Base-by-base conservation (phyloP, 1,140 invertebrate genomes). In the Pteromalus puparum region DNA sequence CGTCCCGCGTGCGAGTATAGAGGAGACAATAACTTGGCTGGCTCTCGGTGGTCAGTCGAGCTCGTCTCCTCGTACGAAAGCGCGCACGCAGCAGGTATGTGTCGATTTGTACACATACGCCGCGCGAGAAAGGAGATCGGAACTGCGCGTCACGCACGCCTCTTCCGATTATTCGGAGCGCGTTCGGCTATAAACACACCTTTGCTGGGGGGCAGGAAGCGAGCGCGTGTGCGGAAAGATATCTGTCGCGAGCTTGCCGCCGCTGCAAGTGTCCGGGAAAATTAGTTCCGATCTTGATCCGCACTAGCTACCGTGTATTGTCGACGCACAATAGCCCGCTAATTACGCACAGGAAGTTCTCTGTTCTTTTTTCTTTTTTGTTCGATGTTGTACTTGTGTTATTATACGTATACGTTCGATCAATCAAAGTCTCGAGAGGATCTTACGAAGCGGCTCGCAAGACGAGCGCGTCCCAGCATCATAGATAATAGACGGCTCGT, bases 1-100 rank as follows among this genome's bases (percentile, higher is more conserved):
- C n/a, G n/a, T 88, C 88, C 85, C 80, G 82, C 82, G 67, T n/a
- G 2, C 46, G 38, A 74, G 88, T n/a, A n/a, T n/a, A n/a, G n/a
- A n/a, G n/a, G n/a, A n/a, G 88, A 91, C 91, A 88, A 91, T 89
- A 91, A 88, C 53, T 92, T 92, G 90, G 87, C 75, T 91, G 72
- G 78, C 48, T 53, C 70, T 65, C 74, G 12, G 28, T 90, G 91
- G 89, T 91, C 91, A 92, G 91, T 93, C 90, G 91, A 92, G 87
- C 92, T 88, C 92, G 91, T 93, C 90, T 93, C 92, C 92, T 91
- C 84, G 88, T 21, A 70, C 87, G 88, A 73, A 88, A 87, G 90
- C 86, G 87, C 82, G 86, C 87, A 89, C 89, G 24, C 90, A 79
- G 24, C 90, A 79, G 68, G 28, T 73, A 73, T 38, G 21, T 30